Base-by-base conservation (phyloP, 1,140 invertebrate species). In the Achatina immaculata region DNA sequence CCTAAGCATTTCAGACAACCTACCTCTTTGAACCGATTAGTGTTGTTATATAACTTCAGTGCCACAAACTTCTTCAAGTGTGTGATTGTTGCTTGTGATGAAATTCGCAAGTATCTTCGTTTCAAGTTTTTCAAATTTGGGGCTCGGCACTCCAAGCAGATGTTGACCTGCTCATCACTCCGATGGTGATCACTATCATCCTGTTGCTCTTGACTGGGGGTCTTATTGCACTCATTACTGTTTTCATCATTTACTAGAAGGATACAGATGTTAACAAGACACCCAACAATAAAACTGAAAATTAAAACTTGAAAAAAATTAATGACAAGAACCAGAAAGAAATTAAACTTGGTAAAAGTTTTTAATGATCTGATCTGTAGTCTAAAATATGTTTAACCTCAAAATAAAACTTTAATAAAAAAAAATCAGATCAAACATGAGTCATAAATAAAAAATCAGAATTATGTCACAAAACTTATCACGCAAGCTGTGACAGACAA, bases 41-140 rank as follows among this genome's bases (percentile, higher is more conserved):
- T 95, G 83, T 94, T 94, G 88, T 96, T 96, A 83, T 98, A 94
- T 78, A 99, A 94, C 92, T 99, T 98, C 88, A 97, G 96, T 68
- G 98, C 97, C 85, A 99, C 95, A 92, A 98, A 99, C 91, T 99
- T 99, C 91, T 99, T 99, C 16, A 99, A 93, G 90, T 98, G 97
- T 69, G 96, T 97, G 85, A 99, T 97, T 21, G 98, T 99, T 11
- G 97, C 96, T 91, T 98, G 96, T 24, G 97, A 95, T 14, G 97
- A 99, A 90, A 97, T 96, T 85, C 97, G 94, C 82, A 99, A 96
- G 90, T 96, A 99, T 88, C 96, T 94, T 38, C 89, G 80, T 81
- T 91, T 88, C 58, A 92, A 85, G 74, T 85, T 84, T 80, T 88
- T 87, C 58, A 91, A 78, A 80, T 86, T 78, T 62, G 82, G 82